These are phyloP conservation scores for Heterotis niloticus DNA, from an alignment of 2,113 vertebrate species.

Conservation along the genomic window DNA sequence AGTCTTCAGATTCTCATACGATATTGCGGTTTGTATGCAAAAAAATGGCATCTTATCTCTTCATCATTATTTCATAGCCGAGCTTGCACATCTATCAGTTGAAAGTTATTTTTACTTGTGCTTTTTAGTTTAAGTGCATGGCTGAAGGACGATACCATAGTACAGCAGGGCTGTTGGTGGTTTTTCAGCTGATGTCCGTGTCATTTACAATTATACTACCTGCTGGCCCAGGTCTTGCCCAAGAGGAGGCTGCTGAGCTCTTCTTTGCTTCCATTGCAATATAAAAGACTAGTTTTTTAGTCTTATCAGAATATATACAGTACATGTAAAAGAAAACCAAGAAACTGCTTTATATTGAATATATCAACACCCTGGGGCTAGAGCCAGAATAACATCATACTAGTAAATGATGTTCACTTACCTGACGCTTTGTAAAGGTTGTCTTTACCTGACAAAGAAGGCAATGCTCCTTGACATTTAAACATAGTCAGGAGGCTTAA, in stretches of 20 bases:
- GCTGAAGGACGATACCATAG: too few relatives aligned
- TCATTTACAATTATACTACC: too few relatives aligned
- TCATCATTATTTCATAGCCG: too few relatives aligned
- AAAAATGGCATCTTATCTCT: too few relatives aligned
- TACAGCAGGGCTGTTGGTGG: too few relatives aligned
- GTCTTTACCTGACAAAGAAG: slow-evolving; percentile 8
- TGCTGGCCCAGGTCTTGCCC: not conserved
- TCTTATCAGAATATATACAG: not conserved
- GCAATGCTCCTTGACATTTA: slow-evolving; percentile 15
- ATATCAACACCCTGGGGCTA: not conserved
- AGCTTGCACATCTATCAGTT: too few relatives aligned
- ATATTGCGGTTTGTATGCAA: too few relatives aligned
- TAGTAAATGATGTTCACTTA: slow-evolving; percentile 3
- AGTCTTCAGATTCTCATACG: too few relatives aligned
- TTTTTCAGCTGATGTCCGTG: too few relatives aligned
- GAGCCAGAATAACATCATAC: not conserved
- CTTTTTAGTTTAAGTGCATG: too few relatives aligned
- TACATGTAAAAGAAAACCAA: slow-evolving; percentile 5
- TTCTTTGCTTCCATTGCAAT: not conserved
- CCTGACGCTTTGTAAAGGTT: slow-evolving; percentile 4
- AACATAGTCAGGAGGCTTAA: not conserved
- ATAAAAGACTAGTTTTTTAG: not conserved
- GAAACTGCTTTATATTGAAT: not conserved
- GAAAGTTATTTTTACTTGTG: too few relatives aligned
- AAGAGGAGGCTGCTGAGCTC: not conserved